These are phyloP conservation scores for Acleris laterana DNA, from an alignment of 2,888 invertebrate genomes.

Conservation along the genomic window DNA sequence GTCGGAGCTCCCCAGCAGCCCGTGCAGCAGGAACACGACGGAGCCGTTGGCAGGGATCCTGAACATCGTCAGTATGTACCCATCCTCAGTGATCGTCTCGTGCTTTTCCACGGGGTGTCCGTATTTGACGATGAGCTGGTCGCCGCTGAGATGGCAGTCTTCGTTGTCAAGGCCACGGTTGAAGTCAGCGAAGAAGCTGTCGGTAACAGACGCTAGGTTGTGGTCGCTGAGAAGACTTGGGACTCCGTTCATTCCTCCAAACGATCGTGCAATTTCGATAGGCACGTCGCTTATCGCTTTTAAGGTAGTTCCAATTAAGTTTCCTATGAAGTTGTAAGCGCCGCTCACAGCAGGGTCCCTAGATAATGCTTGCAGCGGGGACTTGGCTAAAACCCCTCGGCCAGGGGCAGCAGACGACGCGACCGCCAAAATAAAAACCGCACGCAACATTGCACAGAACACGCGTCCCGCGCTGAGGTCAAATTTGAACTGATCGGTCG, in stretches of 20 bases:
- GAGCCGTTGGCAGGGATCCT: slow-evolving; percentile 62
- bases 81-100: slow-evolving; percentile 70
- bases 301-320: slow-evolving; percentile 45
- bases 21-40: slow-evolving; percentile 68
- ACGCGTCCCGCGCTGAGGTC: slow-evolving; percentile 30
- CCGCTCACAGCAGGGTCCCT: slow-evolving; percentile 44
- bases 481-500: slow-evolving; percentile 46
- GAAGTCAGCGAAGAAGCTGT: slow-evolving; percentile 49
- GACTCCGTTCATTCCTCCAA: slow-evolving; percentile 42
- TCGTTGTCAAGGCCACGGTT: slow-evolving; percentile 52
- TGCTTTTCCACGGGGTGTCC: slow-evolving; percentile 58
- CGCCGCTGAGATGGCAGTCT: slow-evolving; percentile 54
- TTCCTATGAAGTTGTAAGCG: slow-evolving; percentile 43
- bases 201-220: slow-evolving; percentile 47
- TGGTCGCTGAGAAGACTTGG: slow-evolving; percentile 46
- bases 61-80: slow-evolving; percentile 58
- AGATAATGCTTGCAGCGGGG: slow-evolving; percentile 37
- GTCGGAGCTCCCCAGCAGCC: slow-evolving; percentile 64
- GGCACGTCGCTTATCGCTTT: slow-evolving; percentile 46
- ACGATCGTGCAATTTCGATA: slow-evolving; percentile 44
- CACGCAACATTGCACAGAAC: slow-evolving; percentile 13
- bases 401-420: slow-evolving; percentile 34
- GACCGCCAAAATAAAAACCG: slow-evolving; percentile 14
- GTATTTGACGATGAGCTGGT: slow-evolving; percentile 57
- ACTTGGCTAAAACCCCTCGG: slow-evolving; percentile 29